phyloP scores from a whole-genome alignment of 1,140 invertebrate species.

The Battus philenor region DNA sequence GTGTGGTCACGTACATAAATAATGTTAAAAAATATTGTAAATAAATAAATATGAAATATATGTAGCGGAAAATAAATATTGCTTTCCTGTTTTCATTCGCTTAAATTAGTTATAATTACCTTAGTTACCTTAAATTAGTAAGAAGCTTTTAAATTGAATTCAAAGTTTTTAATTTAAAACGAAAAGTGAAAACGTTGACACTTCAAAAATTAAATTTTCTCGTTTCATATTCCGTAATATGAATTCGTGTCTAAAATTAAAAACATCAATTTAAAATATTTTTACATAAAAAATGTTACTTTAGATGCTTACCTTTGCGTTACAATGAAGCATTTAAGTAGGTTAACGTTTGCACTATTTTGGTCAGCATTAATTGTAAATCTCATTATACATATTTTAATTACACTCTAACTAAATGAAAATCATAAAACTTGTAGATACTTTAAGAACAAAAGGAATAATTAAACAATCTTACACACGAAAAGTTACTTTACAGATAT shows the following conservation, averaged over 20 bases:
- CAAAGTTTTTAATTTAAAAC: neutral
- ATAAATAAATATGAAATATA: too few relatives aligned
- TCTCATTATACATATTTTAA: constrained; percentile 30
- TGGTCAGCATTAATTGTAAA: constrained; percentile 30
- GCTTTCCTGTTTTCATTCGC: too few relatives aligned
- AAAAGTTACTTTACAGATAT: constrained; percentile 26
- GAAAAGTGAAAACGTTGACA: neutral
- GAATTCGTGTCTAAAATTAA: too few relatives aligned
- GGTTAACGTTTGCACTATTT: constrained; percentile 49
- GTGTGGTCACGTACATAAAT: too few relatives aligned
- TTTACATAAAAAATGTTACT: constrained; percentile 28
- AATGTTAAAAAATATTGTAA: too few relatives aligned
- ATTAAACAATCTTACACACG: constrained; percentile 16
- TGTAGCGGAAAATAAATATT: too few relatives aligned
- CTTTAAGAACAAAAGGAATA: neutral
- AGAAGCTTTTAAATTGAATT: neutral
- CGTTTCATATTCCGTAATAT: neutral
- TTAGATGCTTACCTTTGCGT: constrained; percentile 48
- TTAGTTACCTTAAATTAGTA: neutral
- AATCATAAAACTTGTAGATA: neutral
- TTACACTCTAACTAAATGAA: constrained; percentile 15
- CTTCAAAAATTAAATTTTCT: neutral
- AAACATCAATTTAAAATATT: constrained; percentile 2
- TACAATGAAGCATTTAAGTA: constrained; percentile 50
- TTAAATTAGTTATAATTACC: too few relatives aligned